Evolutionary conservation across 2,113 vertebrate genomes (phyloP), one percentile per base, ranked within the genome.

Genomic region (Macrotus californicus): DNA sequence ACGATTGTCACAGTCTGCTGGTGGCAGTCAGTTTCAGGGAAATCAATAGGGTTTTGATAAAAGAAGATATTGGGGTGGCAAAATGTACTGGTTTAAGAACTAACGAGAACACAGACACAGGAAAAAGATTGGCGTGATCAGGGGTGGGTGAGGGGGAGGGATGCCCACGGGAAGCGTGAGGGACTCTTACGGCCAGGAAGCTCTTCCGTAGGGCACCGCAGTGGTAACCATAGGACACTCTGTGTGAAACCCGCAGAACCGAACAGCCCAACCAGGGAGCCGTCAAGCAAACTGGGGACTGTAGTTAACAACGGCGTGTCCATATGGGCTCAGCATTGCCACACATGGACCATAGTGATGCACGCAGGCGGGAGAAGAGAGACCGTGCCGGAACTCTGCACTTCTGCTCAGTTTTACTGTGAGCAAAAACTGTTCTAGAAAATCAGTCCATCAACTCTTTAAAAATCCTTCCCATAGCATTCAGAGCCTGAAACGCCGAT

Each of bases 291-390:
- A 22, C 52, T 8, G 21, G 54, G 50, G 7, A 8, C 7, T 22
- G 8, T 56, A 22, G 29, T 34, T 13, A 66, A 66, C 61, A 31
- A 34, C 11, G 13, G 16, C 1, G 3, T 11, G 52, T 59, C 24
- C 6, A 9, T 19, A 22, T 3, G 7, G 39, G 36, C 3, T 52
- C 56, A 24, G 2, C 8, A 13, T 29, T 4, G 0, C 29, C 18
- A 72, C 26, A 21, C 54, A 73, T 0, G 14, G 48, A n/a, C 16
- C 19, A 15, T 8, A 18, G 10, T 31, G 2, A 52, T 0, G 16
- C 24, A 41, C 7, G 54, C 54, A 21, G 54, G 54, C 54, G 21
- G 19, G 52, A 21, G 52, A 54, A 7, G 19, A 22, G 16, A 19
- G 52, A 22, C 14, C 54, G 8, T 22, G 54, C 59, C 59, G 24